Percentiles rank a stretch among this genome's conserved stretches.
phyloP scores from a whole-genome alignment of 2,797 vertebrate genomes.

The Semotilus atromaculatus region DNA sequence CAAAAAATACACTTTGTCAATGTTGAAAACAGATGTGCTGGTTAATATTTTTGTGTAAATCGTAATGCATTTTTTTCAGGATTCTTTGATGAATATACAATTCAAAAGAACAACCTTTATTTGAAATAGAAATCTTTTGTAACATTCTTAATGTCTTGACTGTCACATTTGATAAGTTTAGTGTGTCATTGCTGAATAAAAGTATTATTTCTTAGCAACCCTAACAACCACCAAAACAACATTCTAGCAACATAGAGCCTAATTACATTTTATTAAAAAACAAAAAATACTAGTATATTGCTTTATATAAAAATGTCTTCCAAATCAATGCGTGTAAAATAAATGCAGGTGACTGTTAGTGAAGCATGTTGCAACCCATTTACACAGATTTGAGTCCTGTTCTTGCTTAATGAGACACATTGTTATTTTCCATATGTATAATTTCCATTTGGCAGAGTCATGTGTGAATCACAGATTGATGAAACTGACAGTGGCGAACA shows the following conservation, averaged over 20 bases:
- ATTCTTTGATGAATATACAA: background rate
- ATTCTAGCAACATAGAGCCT: background rate
- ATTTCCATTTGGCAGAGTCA: slow-evolving; percentile 4
- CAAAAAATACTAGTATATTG: background rate
- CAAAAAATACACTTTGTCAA: background rate
- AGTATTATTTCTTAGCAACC: background rate
- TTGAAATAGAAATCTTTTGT: too few relatives aligned
- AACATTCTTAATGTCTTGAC: too few relatives aligned
- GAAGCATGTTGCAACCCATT: background rate
- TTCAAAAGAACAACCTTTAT: background rate
- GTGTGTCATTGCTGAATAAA: background rate
- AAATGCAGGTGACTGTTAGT: background rate
- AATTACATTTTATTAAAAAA: background rate
- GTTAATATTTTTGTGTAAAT: background rate
- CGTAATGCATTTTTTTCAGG: too few relatives aligned
- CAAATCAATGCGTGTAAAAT: background rate
- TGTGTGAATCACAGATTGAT: slow-evolving; percentile 17
- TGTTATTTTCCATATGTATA: background rate
- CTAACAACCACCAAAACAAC: background rate
- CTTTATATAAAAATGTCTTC: background rate
- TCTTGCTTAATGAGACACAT: background rate
- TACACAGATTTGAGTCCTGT: background rate
- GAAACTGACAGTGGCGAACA: slow-evolving; percentile 9
- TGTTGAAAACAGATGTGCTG: background rate
- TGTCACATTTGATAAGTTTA: too few relatives aligned